Base-by-base conservation (phyloP, 1,140 invertebrate genomes). In the Eueides isabella region DNA sequence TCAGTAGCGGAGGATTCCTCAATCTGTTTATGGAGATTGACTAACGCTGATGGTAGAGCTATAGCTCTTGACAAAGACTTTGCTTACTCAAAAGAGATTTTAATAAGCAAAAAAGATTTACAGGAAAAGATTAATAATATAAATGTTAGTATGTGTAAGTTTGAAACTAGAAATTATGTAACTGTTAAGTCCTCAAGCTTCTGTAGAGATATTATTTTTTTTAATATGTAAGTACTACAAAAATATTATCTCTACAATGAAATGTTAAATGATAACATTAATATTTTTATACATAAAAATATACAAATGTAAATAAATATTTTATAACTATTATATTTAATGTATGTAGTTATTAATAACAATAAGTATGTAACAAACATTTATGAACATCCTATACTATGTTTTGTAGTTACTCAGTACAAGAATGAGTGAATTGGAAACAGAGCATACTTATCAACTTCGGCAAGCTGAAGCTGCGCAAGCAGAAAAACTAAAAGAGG, bases 1-100 rank as follows among this genome's bases (percentile, higher is more conserved):
- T 97, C 96, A 7, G 95, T 96, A 6, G 96, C 96, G 1, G 92
- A 94, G 75, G 97, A 97, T 85, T 96, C 97, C 0, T 96, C 96
- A 0, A 94, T 99, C 16, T 96, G 97, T 69, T 94, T 98, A 71
- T 99, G 98, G 98, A 96, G 96, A 83, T 86, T 98, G 31, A 93
- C 95, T 1, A 96, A 96, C 80, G 94, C 95, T n/a, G 97, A 98
- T 80, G 96, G 95, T 1, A 95, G 96, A 86, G 93, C 95, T 0
- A 91, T 96, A 5, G 95, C 95, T 67, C 85, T 96, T 61, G 96
- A 97, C 82, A 95, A 96, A 86, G 96, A 97, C 77, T 94, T 97
- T 62, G 90, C 94, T 29, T 96, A 96, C 81, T 96, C 96, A 1
- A 96, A 96, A 70, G 97, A 98, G 85, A 95, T 97, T 55, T 76